These are phyloP conservation scores for Manis javanica DNA, from an alignment of 2,797 vertebrate species.

Conservation along the genomic window DNA sequence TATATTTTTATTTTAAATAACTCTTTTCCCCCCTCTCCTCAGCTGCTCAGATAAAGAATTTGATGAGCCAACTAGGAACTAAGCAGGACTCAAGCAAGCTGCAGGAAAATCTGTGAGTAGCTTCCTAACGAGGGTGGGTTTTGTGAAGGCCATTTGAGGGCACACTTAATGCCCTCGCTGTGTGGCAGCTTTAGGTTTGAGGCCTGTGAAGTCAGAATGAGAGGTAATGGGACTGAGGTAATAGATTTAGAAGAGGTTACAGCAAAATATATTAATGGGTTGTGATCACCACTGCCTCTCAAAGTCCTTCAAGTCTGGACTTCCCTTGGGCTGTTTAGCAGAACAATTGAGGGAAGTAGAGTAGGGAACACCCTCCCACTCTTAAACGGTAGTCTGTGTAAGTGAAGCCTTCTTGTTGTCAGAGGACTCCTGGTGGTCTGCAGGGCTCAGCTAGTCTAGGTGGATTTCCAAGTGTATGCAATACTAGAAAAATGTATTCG, in stretches of 20 bases:
- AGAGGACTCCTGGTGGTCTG: background rate
- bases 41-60: constrained; percentile 96
- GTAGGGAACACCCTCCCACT: background rate
- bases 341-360: constrained; percentile 5
- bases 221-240: background rate
- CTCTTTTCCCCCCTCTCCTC: constrained; percentile 58
- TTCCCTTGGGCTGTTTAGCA: background rate
- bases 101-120: constrained; percentile 95
- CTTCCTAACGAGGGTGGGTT: constrained; percentile 7
- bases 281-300: background rate
- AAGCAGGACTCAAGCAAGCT: constrained; percentile 94
- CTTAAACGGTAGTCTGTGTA: background rate
- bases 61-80: constrained; percentile 96
- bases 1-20: constrained; percentile 62
- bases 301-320: background rate
- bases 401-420: background rate
- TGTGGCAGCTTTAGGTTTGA: background rate
- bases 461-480: background rate
- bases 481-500: background rate
- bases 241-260: background rate
- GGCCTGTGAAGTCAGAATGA: background rate
- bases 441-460: background rate
- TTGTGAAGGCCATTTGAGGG: background rate
- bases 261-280: background rate
- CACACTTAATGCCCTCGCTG: background rate